Evolutionary conservation across 2,888 invertebrate genomes (phyloP).

Genomic region (Oxyteleia sp.): DNA sequence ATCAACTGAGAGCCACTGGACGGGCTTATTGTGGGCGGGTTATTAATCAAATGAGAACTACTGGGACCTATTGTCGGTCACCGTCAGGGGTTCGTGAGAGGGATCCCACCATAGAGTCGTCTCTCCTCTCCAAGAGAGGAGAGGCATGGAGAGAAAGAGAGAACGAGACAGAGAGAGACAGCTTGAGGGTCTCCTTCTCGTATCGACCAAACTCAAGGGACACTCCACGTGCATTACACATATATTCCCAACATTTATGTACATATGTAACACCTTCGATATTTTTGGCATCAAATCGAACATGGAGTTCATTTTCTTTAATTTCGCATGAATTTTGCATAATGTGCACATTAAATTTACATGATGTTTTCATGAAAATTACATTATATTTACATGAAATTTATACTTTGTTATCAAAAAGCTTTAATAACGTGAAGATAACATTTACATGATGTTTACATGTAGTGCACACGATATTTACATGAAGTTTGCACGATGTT

Average conservation of each 20-base stretch:
- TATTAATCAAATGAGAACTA: conserved; percentile 88
- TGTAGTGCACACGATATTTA: too few species aligned
- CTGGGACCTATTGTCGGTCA: conserved; percentile 85
- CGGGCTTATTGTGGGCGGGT: conserved; percentile 85
- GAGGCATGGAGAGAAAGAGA: conserved; percentile 53
- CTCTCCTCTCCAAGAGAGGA: conserved; percentile 44
- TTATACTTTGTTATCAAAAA: too few species aligned
- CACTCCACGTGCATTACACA: conserved; percentile 67
- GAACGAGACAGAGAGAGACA: conserved; percentile 61
- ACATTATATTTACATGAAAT: too few species aligned
- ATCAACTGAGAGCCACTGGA: conserved; percentile 87
- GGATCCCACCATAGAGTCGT: conserved; percentile 73
- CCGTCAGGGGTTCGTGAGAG: conserved; percentile 81
- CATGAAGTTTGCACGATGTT: too few species aligned
- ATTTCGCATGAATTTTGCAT: too few species aligned
- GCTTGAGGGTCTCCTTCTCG: conserved; percentile 81
- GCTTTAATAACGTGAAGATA: too few species aligned
- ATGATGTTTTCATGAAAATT: too few species aligned
- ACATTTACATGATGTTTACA: too few species aligned
- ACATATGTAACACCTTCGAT: conserved; percentile 8
- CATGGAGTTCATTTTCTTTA: not conserved
- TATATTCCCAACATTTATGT: conserved; percentile 44
- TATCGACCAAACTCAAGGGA: conserved; percentile 80
- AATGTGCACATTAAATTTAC: too few species aligned
- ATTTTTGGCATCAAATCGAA: not conserved